phyloP scores from a whole-genome alignment of 1,140 invertebrate genomes.

The Agrypnia vestita region DNA sequence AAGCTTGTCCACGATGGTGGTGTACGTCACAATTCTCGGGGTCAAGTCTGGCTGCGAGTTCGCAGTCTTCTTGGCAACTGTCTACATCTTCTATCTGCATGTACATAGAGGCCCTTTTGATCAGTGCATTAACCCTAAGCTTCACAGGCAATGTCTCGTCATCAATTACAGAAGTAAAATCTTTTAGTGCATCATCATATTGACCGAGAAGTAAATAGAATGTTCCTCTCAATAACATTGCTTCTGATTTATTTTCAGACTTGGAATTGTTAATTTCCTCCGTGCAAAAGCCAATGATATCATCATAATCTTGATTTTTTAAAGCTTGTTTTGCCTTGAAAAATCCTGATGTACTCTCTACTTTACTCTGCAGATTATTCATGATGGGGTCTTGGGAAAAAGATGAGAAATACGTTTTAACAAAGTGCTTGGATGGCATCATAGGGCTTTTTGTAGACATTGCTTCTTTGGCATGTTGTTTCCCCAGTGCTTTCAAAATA shows the following conservation, averaged over 20 bases:
- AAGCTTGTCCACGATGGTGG: constrained; percentile 82
- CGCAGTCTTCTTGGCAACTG: constrained; percentile 85
- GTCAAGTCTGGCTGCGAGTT: constrained; percentile 82
- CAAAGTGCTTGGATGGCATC: constrained; percentile 88
- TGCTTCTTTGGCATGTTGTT: constrained; percentile 81
- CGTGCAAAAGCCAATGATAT: constrained; percentile 85
- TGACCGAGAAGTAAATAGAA: constrained; percentile 86
- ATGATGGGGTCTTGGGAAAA: constrained; percentile 87
- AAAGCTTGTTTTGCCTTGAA: constrained; percentile 79
- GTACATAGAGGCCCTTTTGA: constrained; percentile 89
- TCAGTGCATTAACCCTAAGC: constrained; percentile 88
- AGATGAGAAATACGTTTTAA: constrained; percentile 89
- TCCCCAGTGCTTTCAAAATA: constrained; percentile 86
- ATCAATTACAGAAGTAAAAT: constrained; percentile 80
- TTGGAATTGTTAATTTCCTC: constrained; percentile 82
- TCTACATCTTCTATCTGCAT: constrained; percentile 85
- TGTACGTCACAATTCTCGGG: constrained; percentile 89
- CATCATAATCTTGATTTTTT: constrained; percentile 82
- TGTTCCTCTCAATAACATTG: constrained; percentile 85
- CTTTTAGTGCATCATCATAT: constrained; percentile 80
- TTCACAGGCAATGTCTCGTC: constrained; percentile 74
- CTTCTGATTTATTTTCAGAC: constrained; percentile 72
- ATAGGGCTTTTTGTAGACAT: constrained; percentile 79
- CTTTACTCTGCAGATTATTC: neutral
- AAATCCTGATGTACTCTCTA: constrained; percentile 72